Evolutionary conservation across 2,888 invertebrate genomes (phyloP), one percentile per base, ranked within the genome.

Genomic region (Euproctis similis): DNA sequence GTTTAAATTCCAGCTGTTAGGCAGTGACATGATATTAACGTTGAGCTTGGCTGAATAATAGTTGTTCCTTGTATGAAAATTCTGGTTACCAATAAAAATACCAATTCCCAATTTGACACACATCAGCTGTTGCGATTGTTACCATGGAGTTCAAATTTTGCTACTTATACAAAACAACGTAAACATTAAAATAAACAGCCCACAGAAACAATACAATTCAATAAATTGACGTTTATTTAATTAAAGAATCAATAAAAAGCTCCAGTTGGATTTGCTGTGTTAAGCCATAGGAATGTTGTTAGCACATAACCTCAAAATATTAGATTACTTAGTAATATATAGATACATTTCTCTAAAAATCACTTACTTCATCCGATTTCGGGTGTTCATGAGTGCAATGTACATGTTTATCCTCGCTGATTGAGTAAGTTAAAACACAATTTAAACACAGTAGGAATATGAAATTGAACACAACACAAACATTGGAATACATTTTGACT

Each of bases 341-440:
- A 19, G 8, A 18, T n/a, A n/a, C n/a, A n/a, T n/a, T n/a, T n/a
- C n/a, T n/a, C 18, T 5, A 7, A 24, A 8, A 37, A 42, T 38
- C 49, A 77, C 86, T 85, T 61, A 91, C 91, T 87, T 91, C 89
- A 59, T 90, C 86, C 31, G 86, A 86, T 56, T 86, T 88, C 2
- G 90, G 90, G 67, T 90, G 90, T 39, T 87, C 80, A 51, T 91
- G 91, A 26, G 78, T 87, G 67, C 91, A 91, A 46, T 87, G 86
- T 3, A 64, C 62, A 57, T 75, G 69, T 12, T 45, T 39, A 36
- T 70, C 64, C 31, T 65, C 70, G 35, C 46, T 60, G 12, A 66
- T 60, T 41, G 60, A 56, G 44, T 63, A 45, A 18, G 59, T 48
- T 29, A 52, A 50, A 45, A 57, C 58, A 50, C 35, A 38, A 38